Conservation (phyloP, 2,113 vertebrate genomes). For the Ascaphus truei region DNA sequence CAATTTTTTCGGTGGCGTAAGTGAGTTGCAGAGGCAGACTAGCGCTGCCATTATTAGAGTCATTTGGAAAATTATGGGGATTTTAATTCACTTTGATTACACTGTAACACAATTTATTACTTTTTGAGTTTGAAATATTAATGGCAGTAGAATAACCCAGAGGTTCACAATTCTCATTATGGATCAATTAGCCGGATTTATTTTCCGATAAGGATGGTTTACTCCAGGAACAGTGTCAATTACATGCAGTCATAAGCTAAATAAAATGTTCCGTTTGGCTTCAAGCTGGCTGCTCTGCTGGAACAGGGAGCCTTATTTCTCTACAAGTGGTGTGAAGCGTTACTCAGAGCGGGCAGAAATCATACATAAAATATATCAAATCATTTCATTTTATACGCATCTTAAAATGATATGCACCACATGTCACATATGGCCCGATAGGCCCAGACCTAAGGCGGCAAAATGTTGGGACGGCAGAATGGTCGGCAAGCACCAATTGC, state of each 20-base stretch:
- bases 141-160: slow-evolving; percentile 4
- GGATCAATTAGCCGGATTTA: slow-evolving; percentile 30
- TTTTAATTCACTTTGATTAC: slow-evolving; percentile 33
- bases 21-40: neutral
- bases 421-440: too few relatives aligned
- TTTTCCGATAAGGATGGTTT: slow-evolving; percentile 29
- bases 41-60: slow-evolving; percentile 1
- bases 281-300: neutral
- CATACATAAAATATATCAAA: too few relatives aligned
- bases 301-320: neutral
- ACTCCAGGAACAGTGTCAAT: slow-evolving; percentile 13
- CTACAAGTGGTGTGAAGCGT: too few relatives aligned
- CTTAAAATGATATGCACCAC: too few relatives aligned
- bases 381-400: too few relatives aligned
- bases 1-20: neutral
- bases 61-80: neutral
- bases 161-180: slow-evolving; percentile 29
- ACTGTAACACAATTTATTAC: slow-evolving; percentile 18
- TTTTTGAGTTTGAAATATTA: slow-evolving; percentile 24
- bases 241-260: neutral
- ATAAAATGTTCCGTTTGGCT: neutral
- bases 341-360: too few relatives aligned
- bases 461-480: too few relatives aligned
- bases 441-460: too few relatives aligned
- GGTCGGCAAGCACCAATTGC: too few relatives aligned